Conservation (phyloP, 2,113 vertebrate genomes). For the Fregata magnificens region DNA sequence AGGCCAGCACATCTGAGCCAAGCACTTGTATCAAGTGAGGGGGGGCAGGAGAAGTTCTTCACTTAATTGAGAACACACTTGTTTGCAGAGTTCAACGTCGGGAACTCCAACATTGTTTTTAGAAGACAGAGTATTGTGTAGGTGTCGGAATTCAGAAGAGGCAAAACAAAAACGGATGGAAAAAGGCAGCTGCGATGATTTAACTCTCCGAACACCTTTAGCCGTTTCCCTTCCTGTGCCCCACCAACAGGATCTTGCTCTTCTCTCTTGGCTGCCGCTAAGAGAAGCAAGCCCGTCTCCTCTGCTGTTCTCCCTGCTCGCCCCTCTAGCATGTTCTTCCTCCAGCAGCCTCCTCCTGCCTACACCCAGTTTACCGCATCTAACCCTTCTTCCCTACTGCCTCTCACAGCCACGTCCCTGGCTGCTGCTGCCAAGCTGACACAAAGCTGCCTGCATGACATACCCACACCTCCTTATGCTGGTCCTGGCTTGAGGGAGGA, state of each 20-base stretch:
- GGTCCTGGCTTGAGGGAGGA: background rate
- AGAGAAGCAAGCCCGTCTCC: background rate
- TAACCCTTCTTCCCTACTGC: background rate
- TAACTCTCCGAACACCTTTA: slow-evolving; percentile 33
- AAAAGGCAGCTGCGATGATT: slow-evolving; percentile 60
- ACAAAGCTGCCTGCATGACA: background rate
- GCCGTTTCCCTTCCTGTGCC: background rate
- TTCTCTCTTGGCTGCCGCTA: background rate
- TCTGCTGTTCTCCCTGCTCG: background rate
- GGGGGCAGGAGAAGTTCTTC: slow-evolving; percentile 41
- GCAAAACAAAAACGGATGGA: slow-evolving; percentile 47
- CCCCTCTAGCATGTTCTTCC: background rate
- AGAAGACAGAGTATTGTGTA: slow-evolving; percentile 45
- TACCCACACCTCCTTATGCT: fast-evolving
- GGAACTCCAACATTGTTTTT: slow-evolving; percentile 61
- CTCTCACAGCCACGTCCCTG: background rate
- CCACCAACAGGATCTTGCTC: background rate
- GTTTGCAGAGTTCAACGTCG: slow-evolving; percentile 56
- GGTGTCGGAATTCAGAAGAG: slow-evolving; percentile 62
- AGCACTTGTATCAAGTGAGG: background rate
- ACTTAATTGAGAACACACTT: slow-evolving; percentile 69
- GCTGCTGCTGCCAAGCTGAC: background rate
- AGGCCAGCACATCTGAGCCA: slow-evolving; percentile 43
- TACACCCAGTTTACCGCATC: background rate
- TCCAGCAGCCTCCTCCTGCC: background rate